Evolutionary conservation across 2,888 invertebrate species (phyloP).

Genomic region (Serrognathus titanus): DNA sequence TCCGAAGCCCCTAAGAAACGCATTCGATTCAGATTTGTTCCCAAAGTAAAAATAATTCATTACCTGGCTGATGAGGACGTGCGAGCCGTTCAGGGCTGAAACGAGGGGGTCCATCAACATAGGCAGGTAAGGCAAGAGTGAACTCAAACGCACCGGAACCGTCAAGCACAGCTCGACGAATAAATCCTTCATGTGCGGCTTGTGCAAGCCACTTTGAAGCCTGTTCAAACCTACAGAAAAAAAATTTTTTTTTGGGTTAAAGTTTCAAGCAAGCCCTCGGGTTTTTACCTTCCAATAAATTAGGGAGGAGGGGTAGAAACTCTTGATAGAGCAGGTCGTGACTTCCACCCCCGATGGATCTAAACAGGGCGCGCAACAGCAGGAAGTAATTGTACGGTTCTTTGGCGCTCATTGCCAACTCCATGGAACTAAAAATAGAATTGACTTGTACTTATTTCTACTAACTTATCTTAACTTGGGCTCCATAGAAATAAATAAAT

Average conservation of each 20-base stretch:
- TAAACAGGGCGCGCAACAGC: constrained; percentile 85
- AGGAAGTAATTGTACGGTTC: constrained; percentile 98
- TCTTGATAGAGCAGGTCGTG: constrained; percentile 97
- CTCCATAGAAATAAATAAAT: too few species aligned
- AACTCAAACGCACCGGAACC: constrained; percentile 87
- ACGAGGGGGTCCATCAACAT: constrained; percentile 99
- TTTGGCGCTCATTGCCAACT: constrained; percentile 92
- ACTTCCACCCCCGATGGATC: constrained; percentile 98
- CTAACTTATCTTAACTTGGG: too few species aligned
- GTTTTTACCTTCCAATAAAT: constrained; percentile 76
- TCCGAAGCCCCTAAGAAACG: constrained; percentile 77
- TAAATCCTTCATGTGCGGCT: constrained; percentile 97
- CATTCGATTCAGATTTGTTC: constrained; percentile 1
- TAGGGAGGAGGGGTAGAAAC: constrained; percentile 92
- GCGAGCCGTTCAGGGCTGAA: constrained; percentile 94
- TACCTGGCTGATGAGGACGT: constrained; percentile 82
- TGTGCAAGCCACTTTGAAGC: constrained; percentile 92
- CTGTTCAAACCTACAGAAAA: constrained; percentile 70
- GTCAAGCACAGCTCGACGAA: constrained; percentile 98
- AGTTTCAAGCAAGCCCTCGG: not conserved
- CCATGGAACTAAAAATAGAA: constrained; percentile 70
- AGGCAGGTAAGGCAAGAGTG: constrained; percentile 91
- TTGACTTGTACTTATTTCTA: too few species aligned
- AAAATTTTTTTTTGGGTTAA: not conserved
- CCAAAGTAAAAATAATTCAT: not conserved